Evolutionary conservation across 2,113 vertebrate genomes (phyloP).

Genomic region (Argyrosomus japonicus): DNA sequence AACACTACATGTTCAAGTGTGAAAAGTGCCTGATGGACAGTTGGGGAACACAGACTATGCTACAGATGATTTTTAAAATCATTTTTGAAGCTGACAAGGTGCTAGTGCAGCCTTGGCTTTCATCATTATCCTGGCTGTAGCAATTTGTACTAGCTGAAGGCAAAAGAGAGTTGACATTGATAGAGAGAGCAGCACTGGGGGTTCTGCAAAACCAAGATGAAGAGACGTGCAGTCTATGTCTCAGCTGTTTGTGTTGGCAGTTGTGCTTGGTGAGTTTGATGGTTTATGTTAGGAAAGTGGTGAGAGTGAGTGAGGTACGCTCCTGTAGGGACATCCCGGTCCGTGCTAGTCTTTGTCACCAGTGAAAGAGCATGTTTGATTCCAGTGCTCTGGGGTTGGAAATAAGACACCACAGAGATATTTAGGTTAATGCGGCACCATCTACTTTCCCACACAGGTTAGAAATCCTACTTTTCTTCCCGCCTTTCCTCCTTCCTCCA

Average conservation of each 20-base stretch:
- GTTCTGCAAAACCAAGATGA: neutral
- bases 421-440: slow-evolving; percentile 21
- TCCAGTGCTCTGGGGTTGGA: slow-evolving; percentile 17
- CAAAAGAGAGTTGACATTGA: neutral
- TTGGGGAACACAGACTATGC: neutral
- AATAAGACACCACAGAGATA: slow-evolving; percentile 28
- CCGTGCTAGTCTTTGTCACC: slow-evolving; percentile 23
- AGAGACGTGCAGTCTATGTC: neutral
- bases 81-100: neutral
- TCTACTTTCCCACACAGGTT: slow-evolving; percentile 41
- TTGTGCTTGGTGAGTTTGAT: slow-evolving; percentile 5
- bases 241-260: slow-evolving; percentile 7
- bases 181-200: neutral
- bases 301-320: slow-evolving; percentile 1
- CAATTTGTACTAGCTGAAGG: neutral
- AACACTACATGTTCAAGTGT: neutral
- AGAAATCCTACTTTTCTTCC: slow-evolving; percentile 38
- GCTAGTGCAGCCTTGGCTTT: neutral
- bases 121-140: neutral
- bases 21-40: neutral
- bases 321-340: neutral
- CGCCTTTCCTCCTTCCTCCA: slow-evolving; percentile 29
- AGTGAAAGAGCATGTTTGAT: slow-evolving; percentile 18
- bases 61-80: neutral
- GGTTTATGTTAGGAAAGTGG: slow-evolving; percentile 26